Evolutionary conservation across 2,797 vertebrate species (phyloP).

Genomic region (Eulemur mongoz): DNA sequence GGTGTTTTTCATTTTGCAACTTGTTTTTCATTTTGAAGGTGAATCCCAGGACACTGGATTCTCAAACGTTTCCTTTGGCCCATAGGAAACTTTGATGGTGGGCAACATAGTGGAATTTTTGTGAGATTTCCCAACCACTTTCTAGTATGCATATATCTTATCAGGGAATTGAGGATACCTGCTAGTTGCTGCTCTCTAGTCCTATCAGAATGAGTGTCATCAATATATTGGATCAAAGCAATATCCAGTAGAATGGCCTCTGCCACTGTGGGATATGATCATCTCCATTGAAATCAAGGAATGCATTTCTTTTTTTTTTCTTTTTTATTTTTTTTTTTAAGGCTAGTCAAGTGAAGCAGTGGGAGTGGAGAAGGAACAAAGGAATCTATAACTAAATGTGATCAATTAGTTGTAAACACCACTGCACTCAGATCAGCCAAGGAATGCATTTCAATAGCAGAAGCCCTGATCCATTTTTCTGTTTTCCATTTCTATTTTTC

Average conservation of each 20-base stretch:
- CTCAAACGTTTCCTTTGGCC: background rate
- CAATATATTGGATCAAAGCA: background rate
- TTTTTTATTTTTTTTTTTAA: too few relatives aligned
- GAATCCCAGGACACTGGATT: background rate
- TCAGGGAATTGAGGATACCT: background rate
- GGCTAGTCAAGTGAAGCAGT: too few relatives aligned
- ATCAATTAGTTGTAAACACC: too few relatives aligned
- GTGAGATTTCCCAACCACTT: background rate
- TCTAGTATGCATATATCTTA: background rate
- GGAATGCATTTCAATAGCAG: background rate
- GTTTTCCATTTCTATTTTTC: background rate
- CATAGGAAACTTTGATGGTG: too few relatives aligned
- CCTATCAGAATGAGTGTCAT: background rate
- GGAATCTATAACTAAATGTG: too few relatives aligned
- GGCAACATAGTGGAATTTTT: background rate
- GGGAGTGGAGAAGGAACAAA: too few relatives aligned
- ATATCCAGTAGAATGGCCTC: background rate
- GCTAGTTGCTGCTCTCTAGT: background rate
- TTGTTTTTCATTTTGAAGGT: constrained; percentile 22
- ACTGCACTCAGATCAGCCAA: too few relatives aligned
- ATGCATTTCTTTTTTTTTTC: background rate
- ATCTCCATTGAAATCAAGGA: background rate
- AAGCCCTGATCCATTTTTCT: background rate
- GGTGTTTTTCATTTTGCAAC: background rate
- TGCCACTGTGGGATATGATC: background rate